Evolutionary conservation across 2,888 invertebrate genomes (phyloP), one percentile per base, ranked within the genome.

Genomic region (Drosophila meridiana): DNA sequence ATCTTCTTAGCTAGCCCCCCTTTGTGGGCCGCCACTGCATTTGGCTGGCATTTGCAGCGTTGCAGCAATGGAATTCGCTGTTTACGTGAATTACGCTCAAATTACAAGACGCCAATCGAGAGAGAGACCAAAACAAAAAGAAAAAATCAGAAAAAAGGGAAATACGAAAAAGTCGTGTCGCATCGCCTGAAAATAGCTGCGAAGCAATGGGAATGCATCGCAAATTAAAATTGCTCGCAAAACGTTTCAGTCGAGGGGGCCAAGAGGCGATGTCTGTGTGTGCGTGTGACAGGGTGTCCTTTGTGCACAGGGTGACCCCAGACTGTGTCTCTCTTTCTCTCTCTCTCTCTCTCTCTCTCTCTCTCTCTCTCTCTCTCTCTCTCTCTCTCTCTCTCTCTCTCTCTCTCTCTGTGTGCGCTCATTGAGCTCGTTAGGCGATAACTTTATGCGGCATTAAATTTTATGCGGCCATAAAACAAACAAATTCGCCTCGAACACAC

Each of bases 11-110:
- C 7, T 2, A 20, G 1, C 8, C 30, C 48, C 69, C 57, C 8
- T 30, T 9, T 0, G 6, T 3, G 14, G 7, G 45, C 56, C 59
- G 75, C 61, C 84, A 32, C 69, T 80, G 80, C 36, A 14, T 26
- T 26, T 28, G 32, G 20, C 67, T 45, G 69, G 70, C 57, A 62
- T 36, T 26, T 75, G 80, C 80, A 65, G 40, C 9, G 66, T 32
- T 47, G 43, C 66, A 59, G 60, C 65, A 55, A 62, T 38, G 82
- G 91, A 87, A 91, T 91, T 80, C 60, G 78, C 65, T 80, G 90
- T 85, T 91, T 83, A 90, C 83, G 91, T 82, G 91, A 91, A 91
- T 91, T 90, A 91, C 91, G 83, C 84, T 85, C 88, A 89, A 85
- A 89, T 85, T 85, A 85, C 90, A 84, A 77, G 73, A 65, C 72